Evolutionary conservation across 2,797 vertebrate species (phyloP), one percentile per base, ranked within the genome.

Genomic region (Clangula hyemalis): DNA sequence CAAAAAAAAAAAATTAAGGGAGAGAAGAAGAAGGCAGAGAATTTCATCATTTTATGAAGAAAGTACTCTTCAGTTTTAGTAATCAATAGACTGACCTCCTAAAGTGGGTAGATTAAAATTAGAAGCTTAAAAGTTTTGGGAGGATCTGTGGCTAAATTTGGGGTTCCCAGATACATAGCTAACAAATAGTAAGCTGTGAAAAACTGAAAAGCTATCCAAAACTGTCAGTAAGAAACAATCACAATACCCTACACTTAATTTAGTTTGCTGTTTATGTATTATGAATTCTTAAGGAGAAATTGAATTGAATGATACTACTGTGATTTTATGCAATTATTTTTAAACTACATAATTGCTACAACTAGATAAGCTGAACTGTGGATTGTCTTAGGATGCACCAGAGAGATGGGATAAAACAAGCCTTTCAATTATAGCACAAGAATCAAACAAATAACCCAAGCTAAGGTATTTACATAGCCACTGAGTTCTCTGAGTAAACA

Each of bases 271-370:
- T 34, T 71, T 73, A 7, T 41, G 6, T 49, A 4, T 24, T 69
- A 64, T 32, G 21, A 75, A 88, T 77, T 75, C 22, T 66, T 66
- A 74, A 88, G 36, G 10, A 89, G 20, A 82, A 76, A 73, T 27
- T 70, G 8, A 82, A 82, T 21, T 38, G 51, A 45, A 28, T 51
- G 20, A 45, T 62, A n/a, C 3, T 66, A 51, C 20, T 79, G 20
- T 58, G 53, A 80, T 79, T 89, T 80, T 47, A 43, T 38, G 9
- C 16, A 85, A 56, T 68, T 64, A 15, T 47, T 30, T 83, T 70
- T 47, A 47, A 87, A 77, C 21, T 65, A 47, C 3, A 2, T 61
- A 57, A 38, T 4, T 78, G n/a, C 4, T 81, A 34, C 27, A 39
- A 43, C 8, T 34, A 30, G 45, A 65, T 34, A 89, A 90, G 3